phyloP scores from a whole-genome alignment of 2,113 vertebrate species.

The Malurus melanocephalus region DNA sequence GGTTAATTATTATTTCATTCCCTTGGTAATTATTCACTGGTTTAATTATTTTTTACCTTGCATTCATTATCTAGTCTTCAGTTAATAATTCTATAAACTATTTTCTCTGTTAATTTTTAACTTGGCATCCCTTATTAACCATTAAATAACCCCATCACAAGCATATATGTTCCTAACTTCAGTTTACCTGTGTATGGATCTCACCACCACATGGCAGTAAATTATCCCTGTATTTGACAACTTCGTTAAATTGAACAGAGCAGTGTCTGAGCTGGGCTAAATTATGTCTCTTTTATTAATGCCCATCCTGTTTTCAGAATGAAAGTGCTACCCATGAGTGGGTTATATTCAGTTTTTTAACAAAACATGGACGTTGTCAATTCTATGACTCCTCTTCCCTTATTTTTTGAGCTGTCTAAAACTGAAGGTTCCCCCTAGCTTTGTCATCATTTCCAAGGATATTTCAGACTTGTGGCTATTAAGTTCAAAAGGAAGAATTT shows the following conservation, averaged over 20 bases:
- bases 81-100: neutral
- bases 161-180: neutral
- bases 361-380: rapidly evolving
- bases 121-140: neutral
- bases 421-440: neutral
- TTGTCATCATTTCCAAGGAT: neutral
- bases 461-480: neutral
- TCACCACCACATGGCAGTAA: neutral
- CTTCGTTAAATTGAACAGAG: neutral
- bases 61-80: neutral
- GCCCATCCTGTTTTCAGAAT: neutral
- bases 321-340: neutral
- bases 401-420: neutral
- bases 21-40: neutral
- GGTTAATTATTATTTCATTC: neutral
- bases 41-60: neutral
- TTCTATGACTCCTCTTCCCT: neutral
- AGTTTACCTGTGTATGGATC: neutral
- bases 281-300: neutral
- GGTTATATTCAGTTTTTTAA: neutral
- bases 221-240: neutral
- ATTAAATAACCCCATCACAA: neutral
- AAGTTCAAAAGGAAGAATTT: neutral
- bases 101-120: constrained; percentile 1
- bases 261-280: neutral